A percentile compares a stretch with the other conserved stretches of the same genome.
Evolutionary conservation across 2,113 vertebrate species (phyloP).

Genomic region (Gallinago paraguaiae): DNA sequence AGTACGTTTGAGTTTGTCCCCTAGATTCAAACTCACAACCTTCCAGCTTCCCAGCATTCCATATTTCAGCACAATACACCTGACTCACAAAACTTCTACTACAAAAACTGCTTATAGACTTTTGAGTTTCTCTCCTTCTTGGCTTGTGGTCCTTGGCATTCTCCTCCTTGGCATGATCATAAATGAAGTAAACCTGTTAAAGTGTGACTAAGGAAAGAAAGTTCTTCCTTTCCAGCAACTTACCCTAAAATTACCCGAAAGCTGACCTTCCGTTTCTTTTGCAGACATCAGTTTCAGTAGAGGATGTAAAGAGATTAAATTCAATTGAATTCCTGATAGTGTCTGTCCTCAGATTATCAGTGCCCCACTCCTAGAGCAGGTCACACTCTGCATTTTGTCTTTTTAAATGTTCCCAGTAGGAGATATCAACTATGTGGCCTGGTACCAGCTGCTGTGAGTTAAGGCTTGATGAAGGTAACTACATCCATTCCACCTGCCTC

Average conservation of each 20-base stretch:
- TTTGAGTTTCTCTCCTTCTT: neutral
- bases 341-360: neutral
- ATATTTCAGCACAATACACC: neutral
- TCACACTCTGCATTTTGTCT: neutral
- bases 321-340: neutral
- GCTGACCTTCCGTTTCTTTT: neutral
- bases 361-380: neutral
- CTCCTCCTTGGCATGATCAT: too few relatives aligned
- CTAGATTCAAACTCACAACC: neutral
- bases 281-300: neutral
- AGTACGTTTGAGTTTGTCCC: neutral
- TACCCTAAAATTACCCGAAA: neutral
- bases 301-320: neutral
- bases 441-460: neutral
- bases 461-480: neutral
- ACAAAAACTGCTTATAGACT: neutral
- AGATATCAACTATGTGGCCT: neutral
- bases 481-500: neutral
- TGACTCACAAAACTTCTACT: neutral
- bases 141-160: too few relatives aligned
- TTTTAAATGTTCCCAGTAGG: conserved; percentile 9
- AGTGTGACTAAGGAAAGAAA: neutral
- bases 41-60: neutral
- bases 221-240: neutral
- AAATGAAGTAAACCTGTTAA: neutral